Base-by-base conservation (phyloP, 1,140 invertebrate species). In the Hermatobates lingyangjiaoensis region DNA sequence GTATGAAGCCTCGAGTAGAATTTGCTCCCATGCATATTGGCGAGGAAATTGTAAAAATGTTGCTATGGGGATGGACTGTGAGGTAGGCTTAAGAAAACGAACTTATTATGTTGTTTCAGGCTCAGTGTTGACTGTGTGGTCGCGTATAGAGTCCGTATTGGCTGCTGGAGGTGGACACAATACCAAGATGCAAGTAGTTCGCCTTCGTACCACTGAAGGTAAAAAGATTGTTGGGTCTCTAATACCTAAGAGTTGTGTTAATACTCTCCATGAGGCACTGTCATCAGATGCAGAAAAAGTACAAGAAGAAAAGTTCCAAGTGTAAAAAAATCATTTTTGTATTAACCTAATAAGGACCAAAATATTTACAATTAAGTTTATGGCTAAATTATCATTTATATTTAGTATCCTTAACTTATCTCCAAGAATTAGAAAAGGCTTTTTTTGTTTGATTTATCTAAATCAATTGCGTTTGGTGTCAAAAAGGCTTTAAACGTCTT, bases 161-260 rank as follows among this genome's bases (percentile, higher is more conserved):
- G 74, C 76, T n/a, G 59, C 69, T 18, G 66, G 62, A 28, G 61
- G 62, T n/a, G 73, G 74, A 24, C 39, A 42, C 18, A 73, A 78
- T 59, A 79, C 81, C 57, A 90, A 90, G 65, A 89, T 97, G 82
- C 94, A 97, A 71, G 89, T 97, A 56, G 86, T 97, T 58, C 77
- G 93, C 48, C 71, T 97, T 58, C 79, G 87, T 64, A 90, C 88
- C 12, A 72, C 66, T 67, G 82, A 88, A 58, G 84, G 81, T 7
- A 67, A 83, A 49, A 90, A 90, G 71, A 82, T 93, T 59, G 87
- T 94, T 39, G 83, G 75, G 54, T 89, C 83, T 20, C 64, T 90
- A 52, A 89, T 90, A 67, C 87, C 87, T 57, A 83, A 84, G 63
- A 83, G 81, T 60, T 87, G 85, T 64, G 80, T 87, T 57, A 77